Conservation (phyloP, 2,797 vertebrate species). For the Loriculus beryllinus region DNA sequence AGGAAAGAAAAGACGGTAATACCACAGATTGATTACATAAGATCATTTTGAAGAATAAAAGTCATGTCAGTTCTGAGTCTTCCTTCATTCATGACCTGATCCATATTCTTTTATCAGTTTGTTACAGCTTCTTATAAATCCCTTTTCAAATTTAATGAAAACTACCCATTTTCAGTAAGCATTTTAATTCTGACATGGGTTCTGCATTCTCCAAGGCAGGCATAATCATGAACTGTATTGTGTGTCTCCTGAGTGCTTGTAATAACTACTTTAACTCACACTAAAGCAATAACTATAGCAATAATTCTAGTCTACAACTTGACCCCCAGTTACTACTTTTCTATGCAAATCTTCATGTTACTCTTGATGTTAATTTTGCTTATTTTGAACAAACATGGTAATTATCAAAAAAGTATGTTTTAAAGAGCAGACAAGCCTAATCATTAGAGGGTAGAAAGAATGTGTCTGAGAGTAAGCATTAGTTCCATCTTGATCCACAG, state of each 20-base stretch:
- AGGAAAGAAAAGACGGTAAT: background rate
- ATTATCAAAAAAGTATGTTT: background rate
- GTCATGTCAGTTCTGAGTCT: background rate
- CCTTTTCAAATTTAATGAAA: conserved; percentile 29
- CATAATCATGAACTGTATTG: background rate
- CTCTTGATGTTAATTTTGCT: background rate
- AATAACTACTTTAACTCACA: conserved; percentile 8
- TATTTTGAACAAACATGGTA: background rate
- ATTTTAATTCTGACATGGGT: background rate
- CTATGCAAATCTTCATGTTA: background rate
- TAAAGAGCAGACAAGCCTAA: background rate
- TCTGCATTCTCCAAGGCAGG: background rate
- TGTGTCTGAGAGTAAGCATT: background rate
- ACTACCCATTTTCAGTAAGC: background rate
- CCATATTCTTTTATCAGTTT: background rate
- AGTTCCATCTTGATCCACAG: background rate
- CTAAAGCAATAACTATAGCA: background rate
- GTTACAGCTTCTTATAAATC: conserved; percentile 12
- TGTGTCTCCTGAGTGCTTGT: background rate
- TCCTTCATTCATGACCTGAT: background rate
- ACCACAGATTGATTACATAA: background rate
- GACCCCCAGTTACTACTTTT: background rate
- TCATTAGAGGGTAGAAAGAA: background rate
- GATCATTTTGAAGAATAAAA: background rate
- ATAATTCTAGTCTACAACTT: background rate